Base-by-base conservation (phyloP, 2,888 invertebrate genomes). In the Cryptocephalus primarius region DNA sequence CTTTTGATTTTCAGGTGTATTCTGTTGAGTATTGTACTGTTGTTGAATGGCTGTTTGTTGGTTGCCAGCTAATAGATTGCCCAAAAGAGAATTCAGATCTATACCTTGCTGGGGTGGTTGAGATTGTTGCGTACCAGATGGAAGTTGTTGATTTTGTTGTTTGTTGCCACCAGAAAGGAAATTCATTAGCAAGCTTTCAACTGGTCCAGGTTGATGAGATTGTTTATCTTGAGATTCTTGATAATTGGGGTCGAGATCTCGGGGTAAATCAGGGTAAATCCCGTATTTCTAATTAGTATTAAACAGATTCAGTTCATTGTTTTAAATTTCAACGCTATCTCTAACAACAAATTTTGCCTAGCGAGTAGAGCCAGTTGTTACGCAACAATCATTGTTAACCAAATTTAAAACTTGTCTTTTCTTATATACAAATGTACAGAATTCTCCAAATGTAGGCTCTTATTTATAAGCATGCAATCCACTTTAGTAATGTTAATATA, bases 221-320 rank as follows among this genome's bases (percentile, higher is more conserved):
- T 46, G 47, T n/a, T 44, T 42, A 44, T 42, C 45, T 22, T 45
- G 49, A n/a, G 43, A 31, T 33, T 44, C 42, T 44, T 54, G 49
- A 13, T 45, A 38, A 39, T 45, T 48, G 39, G 48, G 45, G 36
- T 51, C 43, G 14, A 48, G 46, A 9, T 58, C 59, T 54, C 54
- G 53, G 8, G 59, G 59, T 12, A 59, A 51, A 41, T 57, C 55
- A 9, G 59, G 59, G 33, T 59, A 59, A 38, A 59, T 52, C 10
- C 59, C 59, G 48, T 59, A 59, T 53, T 50, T 51, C 59, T 59
- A 47, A 39, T 48, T 32, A 39, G 48, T 40, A 43, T n/a, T 44
- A 44, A 38, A 36, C 6, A 36, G 22, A 22, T 22, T 22, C 6
- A 22, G 22, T 22, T 22, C 6, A 22, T 22, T 22, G 22, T 22